Evolutionary conservation across 2,797 vertebrate genomes (phyloP), one percentile per base, ranked within the genome.

Genomic region (Alauda arvensis): DNA sequence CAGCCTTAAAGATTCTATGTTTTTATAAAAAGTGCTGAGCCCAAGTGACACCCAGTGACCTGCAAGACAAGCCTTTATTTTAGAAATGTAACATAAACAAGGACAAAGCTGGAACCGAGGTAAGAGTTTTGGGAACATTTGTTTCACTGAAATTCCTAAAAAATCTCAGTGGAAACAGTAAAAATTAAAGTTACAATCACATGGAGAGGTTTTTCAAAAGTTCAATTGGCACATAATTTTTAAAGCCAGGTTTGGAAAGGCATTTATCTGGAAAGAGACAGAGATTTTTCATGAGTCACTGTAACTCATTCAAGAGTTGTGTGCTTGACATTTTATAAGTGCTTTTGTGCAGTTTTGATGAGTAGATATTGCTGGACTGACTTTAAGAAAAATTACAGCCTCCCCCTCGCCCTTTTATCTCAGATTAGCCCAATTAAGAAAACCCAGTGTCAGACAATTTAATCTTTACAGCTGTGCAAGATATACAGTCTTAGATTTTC

Each of bases 231-330:
- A 18, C 9, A 21, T 82, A 18, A 65, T 26, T 65, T 56, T 56
- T 49, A 56, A 71, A 63, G 25, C 3, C 31, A 45, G 9, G 9
- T 31, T 55, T 71, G 17, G 34, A 42, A 42, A 56, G 4, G 3
- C 63, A 26, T 56, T 56, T 40, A 31, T 19, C 31, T 49, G 18
- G 31, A 42, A 31, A 42, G 43, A 56, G 31, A 62, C 13, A 55
- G 28, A 37, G 42, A 72, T 56, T 42, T 49, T 55, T 7, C 26
- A 12, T 31, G 24, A 16, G 7, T 55, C 20, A 8, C 14, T 56
- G 21, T 0, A 0, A 49, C 21, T 34, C 25, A 21, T 12, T 18
- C 5, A 63, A 40, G 42, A 42, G 29, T 48, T 34, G 9, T 14
- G 13, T 56, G 11, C 11, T 63, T 63, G 25, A 40, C 6, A 18